These are phyloP conservation scores for Psilopsiagon aurifrons DNA, from an alignment of 2,113 vertebrate genomes.

Conservation along the genomic window DNA sequence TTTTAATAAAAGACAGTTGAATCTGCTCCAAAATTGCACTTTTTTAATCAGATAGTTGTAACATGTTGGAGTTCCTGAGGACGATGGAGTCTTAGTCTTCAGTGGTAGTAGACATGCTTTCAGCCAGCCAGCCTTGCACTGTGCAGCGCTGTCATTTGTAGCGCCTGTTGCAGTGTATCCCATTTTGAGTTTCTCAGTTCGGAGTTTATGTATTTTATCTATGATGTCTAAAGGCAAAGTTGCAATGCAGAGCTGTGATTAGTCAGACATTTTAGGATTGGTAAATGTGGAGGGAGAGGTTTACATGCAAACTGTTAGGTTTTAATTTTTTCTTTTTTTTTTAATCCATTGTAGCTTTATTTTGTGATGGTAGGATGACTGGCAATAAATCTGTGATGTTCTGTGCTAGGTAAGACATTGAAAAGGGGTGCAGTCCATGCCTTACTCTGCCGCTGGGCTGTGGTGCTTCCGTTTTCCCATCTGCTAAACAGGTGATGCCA, in stretches of 20 bases:
- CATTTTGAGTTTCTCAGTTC: background rate
- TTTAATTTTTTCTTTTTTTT: background rate
- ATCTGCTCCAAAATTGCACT: background rate
- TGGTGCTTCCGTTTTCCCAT: background rate
- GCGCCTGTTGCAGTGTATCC: background rate
- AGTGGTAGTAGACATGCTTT: background rate
- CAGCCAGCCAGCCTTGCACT: background rate
- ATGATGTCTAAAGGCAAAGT: background rate
- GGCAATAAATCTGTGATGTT: background rate
- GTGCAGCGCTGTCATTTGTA: conserved; percentile 18
- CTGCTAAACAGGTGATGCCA: background rate
- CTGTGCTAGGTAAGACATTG: background rate
- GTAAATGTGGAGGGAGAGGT: background rate
- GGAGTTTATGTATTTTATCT: background rate
- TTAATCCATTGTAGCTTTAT: background rate
- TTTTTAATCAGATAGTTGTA: background rate
- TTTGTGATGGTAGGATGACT: background rate
- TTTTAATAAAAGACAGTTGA: background rate
- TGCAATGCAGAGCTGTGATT: background rate
- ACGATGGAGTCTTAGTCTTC: background rate
- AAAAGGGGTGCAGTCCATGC: background rate
- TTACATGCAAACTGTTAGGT: background rate
- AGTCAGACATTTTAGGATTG: background rate
- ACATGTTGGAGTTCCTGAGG: background rate
- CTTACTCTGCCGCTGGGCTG: background rate